Conservation (phyloP, 2,113 vertebrate genomes). For the Maccullochella peelii region DNA sequence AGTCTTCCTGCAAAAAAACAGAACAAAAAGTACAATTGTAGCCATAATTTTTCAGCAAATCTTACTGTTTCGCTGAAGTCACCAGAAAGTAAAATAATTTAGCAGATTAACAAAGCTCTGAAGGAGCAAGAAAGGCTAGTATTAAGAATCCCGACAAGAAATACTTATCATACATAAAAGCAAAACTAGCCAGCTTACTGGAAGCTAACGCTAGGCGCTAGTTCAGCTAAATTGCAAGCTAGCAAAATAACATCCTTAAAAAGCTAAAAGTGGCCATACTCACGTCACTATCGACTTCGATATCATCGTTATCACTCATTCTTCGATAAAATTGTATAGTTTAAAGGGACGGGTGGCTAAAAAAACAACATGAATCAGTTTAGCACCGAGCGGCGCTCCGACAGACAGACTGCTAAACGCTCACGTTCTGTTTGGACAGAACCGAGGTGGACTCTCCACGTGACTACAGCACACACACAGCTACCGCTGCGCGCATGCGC, state of each 20-base stretch:
- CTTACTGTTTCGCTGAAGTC: constrained; percentile 50
- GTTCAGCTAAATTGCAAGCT: constrained; percentile 60
- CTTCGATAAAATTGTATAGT: constrained; percentile 81
- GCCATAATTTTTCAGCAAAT: constrained; percentile 67
- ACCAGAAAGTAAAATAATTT: constrained; percentile 28
- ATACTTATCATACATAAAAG: constrained; percentile 36
- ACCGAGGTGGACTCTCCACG: constrained; percentile 79
- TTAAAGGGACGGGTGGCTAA: constrained; percentile 75
- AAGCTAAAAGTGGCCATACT: constrained; percentile 77
- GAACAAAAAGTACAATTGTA: constrained; percentile 84
- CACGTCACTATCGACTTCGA: constrained; percentile 99
- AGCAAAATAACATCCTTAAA: constrained; percentile 44
- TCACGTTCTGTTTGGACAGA: constrained; percentile 76
- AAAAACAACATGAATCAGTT: constrained; percentile 81
- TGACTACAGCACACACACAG: constrained; percentile 79
- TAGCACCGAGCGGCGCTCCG: constrained; percentile 70
- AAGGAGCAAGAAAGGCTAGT: neutral
- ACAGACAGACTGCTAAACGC: constrained; percentile 68
- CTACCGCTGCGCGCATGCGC: constrained; percentile 57
- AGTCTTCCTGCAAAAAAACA: constrained; percentile 86
- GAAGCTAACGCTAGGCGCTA: constrained; percentile 73
- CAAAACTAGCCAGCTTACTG: constrained; percentile 57
- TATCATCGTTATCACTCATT: constrained; percentile 99
- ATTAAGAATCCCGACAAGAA: constrained; percentile 28
- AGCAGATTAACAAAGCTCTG: neutral